Percentiles rank a stretch among this genome's conserved stretches.
phyloP scores from a whole-genome alignment of 2,888 invertebrate genomes.

The Eupeodes luniger region DNA sequence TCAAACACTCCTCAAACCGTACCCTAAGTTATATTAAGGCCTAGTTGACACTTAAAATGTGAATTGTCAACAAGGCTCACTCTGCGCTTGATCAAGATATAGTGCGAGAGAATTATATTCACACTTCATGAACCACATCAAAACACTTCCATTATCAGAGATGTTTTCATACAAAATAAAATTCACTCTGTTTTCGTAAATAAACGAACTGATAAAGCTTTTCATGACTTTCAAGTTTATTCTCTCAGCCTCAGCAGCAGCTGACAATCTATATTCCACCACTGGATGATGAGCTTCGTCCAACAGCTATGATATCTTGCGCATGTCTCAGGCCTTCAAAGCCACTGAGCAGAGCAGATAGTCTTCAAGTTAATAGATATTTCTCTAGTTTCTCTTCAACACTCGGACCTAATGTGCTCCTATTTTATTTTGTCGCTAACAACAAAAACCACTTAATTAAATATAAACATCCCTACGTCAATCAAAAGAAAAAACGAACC shows the following conservation, averaged over 20 bases:
- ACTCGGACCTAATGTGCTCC: conserved; percentile 47
- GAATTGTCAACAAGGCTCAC: conserved; percentile 11
- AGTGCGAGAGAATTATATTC: conserved; percentile 12
- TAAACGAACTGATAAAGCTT: conserved; percentile 59
- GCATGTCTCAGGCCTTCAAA: conserved; percentile 32
- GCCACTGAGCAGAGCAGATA: conserved; percentile 2
- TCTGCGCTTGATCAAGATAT: conserved; percentile 67
- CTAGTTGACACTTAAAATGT: conserved; percentile 58
- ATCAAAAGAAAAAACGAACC: conserved; percentile 16
- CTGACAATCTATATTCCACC: conserved; percentile 33
- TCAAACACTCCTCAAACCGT: neutral
- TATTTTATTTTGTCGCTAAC: neutral
- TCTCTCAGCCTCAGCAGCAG: no score
- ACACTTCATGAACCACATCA: neutral
- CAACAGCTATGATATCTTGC: conserved; percentile 14
- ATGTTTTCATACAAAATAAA: conserved; percentile 33
- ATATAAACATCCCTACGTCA: conserved; percentile 54
- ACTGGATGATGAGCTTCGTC: conserved; percentile 35
- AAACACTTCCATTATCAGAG: neutral
- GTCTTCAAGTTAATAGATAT: conserved; percentile 13
- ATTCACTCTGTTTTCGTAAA: conserved; percentile 58
- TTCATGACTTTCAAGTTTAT: neutral
- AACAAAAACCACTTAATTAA: conserved; percentile 46
- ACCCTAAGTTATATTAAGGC: neutral
- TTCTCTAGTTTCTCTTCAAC: conserved; percentile 59